These are phyloP conservation scores for Phania funesta DNA, from an alignment of 2,888 invertebrate genomes.

Conservation along the genomic window DNA sequence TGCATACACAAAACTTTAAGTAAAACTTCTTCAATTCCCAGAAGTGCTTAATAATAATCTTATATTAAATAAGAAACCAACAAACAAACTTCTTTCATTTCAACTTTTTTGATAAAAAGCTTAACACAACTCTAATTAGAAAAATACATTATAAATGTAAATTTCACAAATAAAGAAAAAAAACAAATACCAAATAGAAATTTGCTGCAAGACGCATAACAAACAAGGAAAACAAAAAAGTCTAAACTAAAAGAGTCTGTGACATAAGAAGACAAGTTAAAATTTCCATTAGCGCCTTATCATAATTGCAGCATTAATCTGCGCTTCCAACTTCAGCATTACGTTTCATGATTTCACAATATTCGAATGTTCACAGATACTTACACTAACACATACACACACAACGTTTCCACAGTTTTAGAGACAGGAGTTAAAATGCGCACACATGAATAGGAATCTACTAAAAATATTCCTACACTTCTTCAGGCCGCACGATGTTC, in stretches of 20 bases:
- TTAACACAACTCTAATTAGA: constrained; percentile 65
- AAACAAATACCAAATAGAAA: constrained; percentile 29
- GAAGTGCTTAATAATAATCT: constrained; percentile 36
- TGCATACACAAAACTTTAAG: constrained; percentile 14
- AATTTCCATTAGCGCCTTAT: constrained; percentile 75
- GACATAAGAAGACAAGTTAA: constrained; percentile 70
- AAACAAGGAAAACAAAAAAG: constrained; percentile 3
- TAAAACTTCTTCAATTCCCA: constrained; percentile 47
- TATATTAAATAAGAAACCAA: constrained; percentile 32
- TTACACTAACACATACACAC: not conserved
- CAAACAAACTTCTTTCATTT: constrained; percentile 58
- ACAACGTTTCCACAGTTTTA: not conserved
- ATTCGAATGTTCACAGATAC: constrained; percentile 49
- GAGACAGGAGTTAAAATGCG: constrained; percentile 19
- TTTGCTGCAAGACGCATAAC: constrained; percentile 27
- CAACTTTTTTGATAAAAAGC: constrained; percentile 44
- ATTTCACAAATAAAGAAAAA: constrained; percentile 21
- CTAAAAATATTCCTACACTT: constrained; percentile 11
- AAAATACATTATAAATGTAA: constrained; percentile 64
- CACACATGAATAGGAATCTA: constrained; percentile 35
- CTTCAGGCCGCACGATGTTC: constrained; percentile 1
- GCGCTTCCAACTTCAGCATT: constrained; percentile 69
- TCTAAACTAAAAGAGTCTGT: constrained; percentile 52
- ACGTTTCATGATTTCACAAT: constrained; percentile 64
- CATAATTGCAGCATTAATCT: constrained; percentile 75